phyloP scores from a whole-genome alignment of 2,888 invertebrate species.

The Lacanobia oleracea region DNA sequence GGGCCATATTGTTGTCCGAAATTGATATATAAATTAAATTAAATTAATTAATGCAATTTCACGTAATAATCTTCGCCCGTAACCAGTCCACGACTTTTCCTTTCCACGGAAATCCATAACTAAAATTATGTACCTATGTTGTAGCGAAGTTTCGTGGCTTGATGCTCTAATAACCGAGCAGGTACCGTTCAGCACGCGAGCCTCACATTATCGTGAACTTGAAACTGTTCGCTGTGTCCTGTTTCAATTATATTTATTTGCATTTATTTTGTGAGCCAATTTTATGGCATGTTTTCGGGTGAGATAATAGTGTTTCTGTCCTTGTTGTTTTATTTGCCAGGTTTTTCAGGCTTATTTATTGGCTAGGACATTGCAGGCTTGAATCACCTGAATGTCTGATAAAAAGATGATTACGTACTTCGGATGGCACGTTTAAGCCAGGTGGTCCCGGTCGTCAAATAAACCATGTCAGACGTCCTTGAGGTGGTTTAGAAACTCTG shows the following conservation, averaged over 20 bases:
- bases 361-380: too few species aligned
- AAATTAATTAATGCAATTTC: constrained; percentile 15
- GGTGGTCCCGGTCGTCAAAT: too few species aligned
- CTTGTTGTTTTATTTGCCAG: neutral
- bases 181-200: constrained; percentile 40
- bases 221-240: constrained; percentile 31
- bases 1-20: too few species aligned
- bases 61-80: constrained; percentile 19
- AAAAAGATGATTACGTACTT: too few species aligned
- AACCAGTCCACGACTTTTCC: constrained; percentile 12
- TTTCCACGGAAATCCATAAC: constrained; percentile 34
- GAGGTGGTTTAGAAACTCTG: too few species aligned
- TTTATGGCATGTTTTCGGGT: constrained; percentile 14
- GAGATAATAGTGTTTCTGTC: neutral
- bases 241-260: constrained; percentile 29
- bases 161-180: constrained; percentile 31
- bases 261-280: constrained; percentile 1
- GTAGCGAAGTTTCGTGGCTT: constrained; percentile 33
- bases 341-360: too few species aligned
- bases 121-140: constrained; percentile 19
- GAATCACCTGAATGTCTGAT: too few species aligned
- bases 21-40: too few species aligned
- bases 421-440: too few species aligned
- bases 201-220: constrained; percentile 52
- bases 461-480: too few species aligned